Base-by-base conservation (phyloP, 2,888 invertebrate genomes). In the Diploptera punctata region DNA sequence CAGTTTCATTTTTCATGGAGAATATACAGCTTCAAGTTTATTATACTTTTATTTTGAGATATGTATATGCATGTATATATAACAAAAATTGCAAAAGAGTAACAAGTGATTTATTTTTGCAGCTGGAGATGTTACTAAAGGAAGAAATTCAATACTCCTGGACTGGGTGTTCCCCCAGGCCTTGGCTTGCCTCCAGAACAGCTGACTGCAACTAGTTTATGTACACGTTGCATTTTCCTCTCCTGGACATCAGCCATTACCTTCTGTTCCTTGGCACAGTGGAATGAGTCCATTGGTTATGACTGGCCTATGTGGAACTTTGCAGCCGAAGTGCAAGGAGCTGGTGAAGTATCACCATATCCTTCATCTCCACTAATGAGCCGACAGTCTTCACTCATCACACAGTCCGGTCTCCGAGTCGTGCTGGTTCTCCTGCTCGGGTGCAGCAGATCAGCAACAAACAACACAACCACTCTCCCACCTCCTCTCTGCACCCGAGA, bases 311-410 rank as follows among this genome's bases (percentile, higher is more conserved):
- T 82, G 81, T 73, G 73, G 82, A 19, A 47, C 60, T 33, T 80
- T 82, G 3, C 77, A 16, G 82, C 78, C 10, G 83, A 83, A 16
- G 78, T 77, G 19, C 80, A 81, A 77, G 79, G 78, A 43, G 75
- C 79, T 3, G 77, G 78, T 54, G 78, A 67, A 26, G 70, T 54
- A 7, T 77, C 79, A 13, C 81, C 81, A 70, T 82, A 81, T 73
- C 77, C 82, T 68, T 83, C 89, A 75, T 92, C 93, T 65, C 92
- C 93, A 13, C 87, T 91, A 82, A 87, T 92, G 80, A 90, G 90
- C 79, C 89, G 89, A 77, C 87, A 89, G 78, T 90, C 92, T 68
- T 93, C 94, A 57, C 93, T 94, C 60, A n/a, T n/a, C n/a, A 90
- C 91, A 74, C 92, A 92, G 76, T 81, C 80, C 19, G 76, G 79